Base-by-base conservation (phyloP, 2,113 vertebrate species). In the Crotalus tigris region DNA sequence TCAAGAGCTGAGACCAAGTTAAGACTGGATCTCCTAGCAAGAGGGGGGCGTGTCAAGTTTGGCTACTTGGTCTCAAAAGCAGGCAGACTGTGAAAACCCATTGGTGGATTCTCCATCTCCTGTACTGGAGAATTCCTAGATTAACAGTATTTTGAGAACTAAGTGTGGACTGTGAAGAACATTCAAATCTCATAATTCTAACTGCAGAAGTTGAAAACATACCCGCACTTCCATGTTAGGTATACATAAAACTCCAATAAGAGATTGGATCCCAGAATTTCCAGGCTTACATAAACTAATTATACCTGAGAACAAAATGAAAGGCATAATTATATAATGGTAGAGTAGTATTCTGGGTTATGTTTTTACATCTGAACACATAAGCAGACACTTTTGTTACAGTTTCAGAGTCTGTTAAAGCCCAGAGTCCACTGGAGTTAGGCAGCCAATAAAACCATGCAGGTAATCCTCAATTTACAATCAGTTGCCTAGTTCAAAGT, bases 141-240 rank as follows among this genome's bases (percentile, higher is more conserved):
- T 46, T 15, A 61, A 44, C 5, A 88, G 13, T 21, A 87, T 33
- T 44, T 12, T 4, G 64, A 64, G 39, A 87, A 39, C 0, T 44
- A 59, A 88, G 59, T 29, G n/a, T 51, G 15, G 53, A 15, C 51
- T n/a, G n/a, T 57, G 61, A n/a, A 81, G 87, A 39, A 53, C 46
- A 54, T 23, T 57, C 0, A 55, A 90, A 19, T 39, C 23, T 24
- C 49, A 53, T 1, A 88, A 58, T 58, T 39, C 26, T 51, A 54
- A 15, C 1, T 12, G 33, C 55, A 90, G n/a, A 88, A 88, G 12
- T 87, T 46, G 39, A 58, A 1, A n/a, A 98, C 99, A 92, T 98
- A 99, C 99, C 98, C 99, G 97, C 96, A 99, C 99, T 98, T 99
- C 99, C 98, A 98, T 99, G 98, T 99, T 99, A 98, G 99, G 99